phyloP scores from a whole-genome alignment of 2,113 vertebrate genomes.

The Thryonomys swinderianus region DNA sequence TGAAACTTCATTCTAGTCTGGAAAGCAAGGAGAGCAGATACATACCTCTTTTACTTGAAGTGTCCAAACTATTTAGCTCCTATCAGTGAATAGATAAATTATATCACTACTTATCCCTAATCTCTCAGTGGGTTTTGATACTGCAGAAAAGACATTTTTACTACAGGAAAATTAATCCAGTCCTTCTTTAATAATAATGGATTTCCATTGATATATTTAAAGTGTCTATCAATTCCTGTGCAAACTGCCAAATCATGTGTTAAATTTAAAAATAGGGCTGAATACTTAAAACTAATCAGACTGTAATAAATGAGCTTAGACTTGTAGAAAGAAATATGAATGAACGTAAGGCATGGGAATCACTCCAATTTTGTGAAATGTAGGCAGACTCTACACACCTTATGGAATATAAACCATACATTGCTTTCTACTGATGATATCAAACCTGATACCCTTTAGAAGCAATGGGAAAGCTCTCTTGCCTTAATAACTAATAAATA shows the following conservation, averaged over 20 bases:
- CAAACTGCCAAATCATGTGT: constrained; percentile 72
- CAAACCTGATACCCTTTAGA: neutral
- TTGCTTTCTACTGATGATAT: neutral
- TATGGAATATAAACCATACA: neutral
- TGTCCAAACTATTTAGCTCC: constrained; percentile 33
- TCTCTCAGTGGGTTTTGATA: constrained; percentile 49
- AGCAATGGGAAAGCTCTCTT: neutral
- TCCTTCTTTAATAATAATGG: constrained; percentile 57
- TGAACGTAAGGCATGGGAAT: neutral
- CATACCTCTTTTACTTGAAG: constrained; percentile 46
- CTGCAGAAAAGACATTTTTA: constrained; percentile 60
- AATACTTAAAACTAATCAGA: constrained; percentile 75
- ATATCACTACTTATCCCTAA: constrained; percentile 18
- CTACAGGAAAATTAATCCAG: constrained; percentile 65
- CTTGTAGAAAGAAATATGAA: constrained; percentile 57
- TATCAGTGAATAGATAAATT: constrained; percentile 69
- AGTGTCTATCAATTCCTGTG: constrained; percentile 66
- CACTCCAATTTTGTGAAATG: neutral
- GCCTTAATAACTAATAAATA: neutral
- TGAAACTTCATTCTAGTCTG: constrained; percentile 30
- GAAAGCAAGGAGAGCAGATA: neutral
- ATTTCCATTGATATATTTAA: constrained; percentile 79
- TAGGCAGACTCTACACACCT: neutral
- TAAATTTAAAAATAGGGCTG: constrained; percentile 74
- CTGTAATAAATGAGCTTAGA: constrained; percentile 74